Conservation (phyloP, 2,113 vertebrate genomes). For the Macrotus californicus region DNA sequence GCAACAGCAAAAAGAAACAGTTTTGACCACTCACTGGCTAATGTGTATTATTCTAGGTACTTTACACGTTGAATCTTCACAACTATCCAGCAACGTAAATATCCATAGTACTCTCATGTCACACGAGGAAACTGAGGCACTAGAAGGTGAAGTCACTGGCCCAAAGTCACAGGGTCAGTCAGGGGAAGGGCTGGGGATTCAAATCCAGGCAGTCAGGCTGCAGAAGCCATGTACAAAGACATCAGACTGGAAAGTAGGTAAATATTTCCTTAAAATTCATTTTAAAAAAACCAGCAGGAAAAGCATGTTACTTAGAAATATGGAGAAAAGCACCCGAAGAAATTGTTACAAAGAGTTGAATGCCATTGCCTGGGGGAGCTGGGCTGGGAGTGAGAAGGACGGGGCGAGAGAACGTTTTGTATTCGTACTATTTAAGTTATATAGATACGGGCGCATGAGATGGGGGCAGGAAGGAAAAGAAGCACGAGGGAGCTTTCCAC, state of each 20-base stretch:
- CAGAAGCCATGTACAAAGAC: not conserved
- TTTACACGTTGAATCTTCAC: not conserved
- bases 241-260: not conserved
- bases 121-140: not conserved
- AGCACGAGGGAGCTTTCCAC: not conserved
- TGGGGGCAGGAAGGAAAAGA: not conserved
- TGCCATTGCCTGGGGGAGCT: not conserved
- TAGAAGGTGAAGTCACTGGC: not conserved
- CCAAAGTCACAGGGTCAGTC: not conserved
- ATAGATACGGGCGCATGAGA: not conserved
- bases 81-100: not conserved
- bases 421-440: not conserved
- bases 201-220: not conserved
- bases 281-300: not conserved
- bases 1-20: not conserved
- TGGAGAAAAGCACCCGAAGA: not conserved
- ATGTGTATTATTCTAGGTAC: not conserved
- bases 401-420: not conserved
- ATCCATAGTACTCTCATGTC: not conserved
- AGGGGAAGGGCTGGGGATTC: not conserved
- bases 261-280: not conserved
- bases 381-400: not conserved
- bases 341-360: not conserved
- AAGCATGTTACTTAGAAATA: not conserved
- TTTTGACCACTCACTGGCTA: not conserved